Conservation (phyloP, 2,797 vertebrate species). For the Coregonus suidteri region DNA sequence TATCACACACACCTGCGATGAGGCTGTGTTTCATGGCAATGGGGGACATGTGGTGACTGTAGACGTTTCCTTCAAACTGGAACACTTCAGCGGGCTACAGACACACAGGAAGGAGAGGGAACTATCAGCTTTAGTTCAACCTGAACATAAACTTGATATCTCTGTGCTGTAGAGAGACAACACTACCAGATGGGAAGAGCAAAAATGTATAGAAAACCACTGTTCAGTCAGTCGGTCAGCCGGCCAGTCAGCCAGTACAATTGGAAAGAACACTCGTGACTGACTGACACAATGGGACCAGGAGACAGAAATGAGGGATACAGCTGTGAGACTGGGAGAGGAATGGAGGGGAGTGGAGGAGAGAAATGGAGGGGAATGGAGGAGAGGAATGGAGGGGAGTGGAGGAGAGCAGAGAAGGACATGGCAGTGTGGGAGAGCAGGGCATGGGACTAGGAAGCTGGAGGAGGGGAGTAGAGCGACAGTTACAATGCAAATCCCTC, state of each 20-base stretch:
- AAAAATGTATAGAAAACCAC: too few relatives aligned
- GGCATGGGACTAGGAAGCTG: not conserved
- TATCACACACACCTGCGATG: constrained; percentile 77
- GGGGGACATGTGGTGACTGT: constrained; percentile 95
- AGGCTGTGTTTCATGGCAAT: constrained; percentile 92
- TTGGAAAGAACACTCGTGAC: too few relatives aligned
- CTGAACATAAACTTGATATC: not conserved
- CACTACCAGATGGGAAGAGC: too few relatives aligned
- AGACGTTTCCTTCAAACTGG: constrained; percentile 90
- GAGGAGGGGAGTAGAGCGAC: constrained; percentile 23
- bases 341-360: not conserved
- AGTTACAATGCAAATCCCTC: constrained; percentile 70
- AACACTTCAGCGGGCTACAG: constrained; percentile 88
- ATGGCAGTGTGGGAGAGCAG: too few relatives aligned
- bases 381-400: too few relatives aligned
- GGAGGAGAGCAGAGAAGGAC: too few relatives aligned
- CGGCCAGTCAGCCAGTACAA: too few relatives aligned
- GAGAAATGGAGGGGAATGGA: not conserved
- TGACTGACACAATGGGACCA: not conserved
- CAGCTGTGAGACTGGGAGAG: not conserved
- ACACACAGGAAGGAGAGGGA: constrained; percentile 43
- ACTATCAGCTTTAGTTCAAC: constrained; percentile 7
- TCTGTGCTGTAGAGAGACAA: not conserved
- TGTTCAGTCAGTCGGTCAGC: too few relatives aligned
- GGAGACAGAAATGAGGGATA: not conserved